phyloP scores from a whole-genome alignment of 1,140 invertebrate species.

The Saxidomus purpurata region DNA sequence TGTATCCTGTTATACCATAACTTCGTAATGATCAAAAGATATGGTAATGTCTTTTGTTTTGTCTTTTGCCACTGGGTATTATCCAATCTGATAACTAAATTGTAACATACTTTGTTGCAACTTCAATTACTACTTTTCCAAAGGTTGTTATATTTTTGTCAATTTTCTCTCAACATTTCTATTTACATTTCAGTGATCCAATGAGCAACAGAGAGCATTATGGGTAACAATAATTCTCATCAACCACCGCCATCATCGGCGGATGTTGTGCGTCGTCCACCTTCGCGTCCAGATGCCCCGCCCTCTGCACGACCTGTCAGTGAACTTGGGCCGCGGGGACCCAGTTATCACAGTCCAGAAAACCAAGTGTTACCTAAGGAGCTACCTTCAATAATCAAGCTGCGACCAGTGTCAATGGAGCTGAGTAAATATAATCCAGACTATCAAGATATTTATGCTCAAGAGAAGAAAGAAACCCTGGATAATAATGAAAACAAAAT shows the following conservation, averaged over 20 bases:
- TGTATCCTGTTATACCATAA: neutral
- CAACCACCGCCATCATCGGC: neutral
- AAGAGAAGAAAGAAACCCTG: slow-evolving; percentile 30
- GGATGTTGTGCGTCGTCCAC: slow-evolving; percentile 62
- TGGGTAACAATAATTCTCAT: slow-evolving; percentile 43
- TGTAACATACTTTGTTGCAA: neutral
- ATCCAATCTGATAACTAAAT: neutral
- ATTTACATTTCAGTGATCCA: slow-evolving; percentile 13
- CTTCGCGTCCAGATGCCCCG: slow-evolving; percentile 53
- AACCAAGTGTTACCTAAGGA: slow-evolving; percentile 74
- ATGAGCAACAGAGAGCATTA: slow-evolving; percentile 31
- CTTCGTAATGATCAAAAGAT: no score
- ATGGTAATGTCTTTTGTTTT: no score
- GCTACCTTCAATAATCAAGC: slow-evolving; percentile 55
- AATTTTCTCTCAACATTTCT: no score
- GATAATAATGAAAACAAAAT: slow-evolving; percentile 52
- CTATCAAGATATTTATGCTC: slow-evolving; percentile 69
- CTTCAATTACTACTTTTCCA: neutral
- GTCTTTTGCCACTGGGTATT: neutral
- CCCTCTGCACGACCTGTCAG: slow-evolving; percentile 57
- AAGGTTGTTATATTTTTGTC: no score
- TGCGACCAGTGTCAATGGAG: slow-evolving; percentile 77
- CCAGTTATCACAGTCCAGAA: slow-evolving; percentile 72
- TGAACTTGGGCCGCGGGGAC: slow-evolving; percentile 56
- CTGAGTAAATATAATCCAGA: slow-evolving; percentile 75